Base-by-base conservation (phyloP, 2,888 invertebrate species). In the Caenorhabditis angaria region DNA sequence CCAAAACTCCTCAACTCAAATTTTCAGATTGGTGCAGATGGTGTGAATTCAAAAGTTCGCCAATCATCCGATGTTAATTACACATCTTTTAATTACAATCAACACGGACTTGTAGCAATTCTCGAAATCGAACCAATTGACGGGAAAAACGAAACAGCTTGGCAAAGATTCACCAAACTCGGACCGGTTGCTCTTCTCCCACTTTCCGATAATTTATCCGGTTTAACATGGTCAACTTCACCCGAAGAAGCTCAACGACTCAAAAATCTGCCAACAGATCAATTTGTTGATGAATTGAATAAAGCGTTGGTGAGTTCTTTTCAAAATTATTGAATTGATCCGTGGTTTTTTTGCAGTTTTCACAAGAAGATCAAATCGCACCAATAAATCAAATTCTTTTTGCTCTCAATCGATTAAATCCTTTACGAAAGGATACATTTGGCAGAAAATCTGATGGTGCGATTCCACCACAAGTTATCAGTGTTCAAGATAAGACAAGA, bases 181-280 rank as follows among this genome's bases (percentile, higher is more conserved):
- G 97, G 97, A 0, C 95, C 97, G 0, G 91, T 99, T 27, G 97
- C 97, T 3, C 88, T 97, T 27, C 89, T 99, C 61, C 99, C 97
- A 91, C 88, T 96, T 25, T 92, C 91, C 77, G 90, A 92, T 29
- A 90, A 90, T 22, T 89, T 91, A 54, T 94, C 94, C 85, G 96
- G 95, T 0, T 90, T 99, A n/a, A 96, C 97, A 1, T 99, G 97
- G 99, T 92, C 93, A 22, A 93, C 94, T 0, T 92, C 92, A 48
- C 90, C 91, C 2, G 90, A 91, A 25, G 91, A 94, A 83, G 94
- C 94, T 0, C 92, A 93, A 84, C 88, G 91, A 62, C 89, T 97
- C 27, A 88, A 93, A 54, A 88, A 90, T 25, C 88, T 94, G 78
- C 88, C 92, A 0, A 91, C 92, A 0, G 92, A 93, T 63, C 91